A percentile compares a stretch with the other conserved stretches of the same genome.
phyloP scores from a whole-genome alignment of 2,888 invertebrate genomes.

The Halocaridina rubra region DNA sequence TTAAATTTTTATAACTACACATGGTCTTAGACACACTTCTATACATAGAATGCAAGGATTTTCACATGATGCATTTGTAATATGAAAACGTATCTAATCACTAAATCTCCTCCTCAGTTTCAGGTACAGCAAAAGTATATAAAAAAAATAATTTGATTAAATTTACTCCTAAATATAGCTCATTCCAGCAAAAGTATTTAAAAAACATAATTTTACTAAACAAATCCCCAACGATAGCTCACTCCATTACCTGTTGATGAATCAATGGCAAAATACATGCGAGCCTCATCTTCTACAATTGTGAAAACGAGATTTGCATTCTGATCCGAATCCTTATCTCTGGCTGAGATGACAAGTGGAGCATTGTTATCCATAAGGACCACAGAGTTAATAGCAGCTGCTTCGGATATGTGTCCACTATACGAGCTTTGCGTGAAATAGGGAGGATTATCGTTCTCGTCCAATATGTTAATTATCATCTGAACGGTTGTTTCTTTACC shows the following conservation, averaged over 20 bases:
- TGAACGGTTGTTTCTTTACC: slow-evolving; percentile 78
- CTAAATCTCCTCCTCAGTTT: too few relatives aligned
- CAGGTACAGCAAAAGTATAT: too few relatives aligned
- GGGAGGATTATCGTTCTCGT: slow-evolving; percentile 88
- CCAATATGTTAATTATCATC: slow-evolving; percentile 86
- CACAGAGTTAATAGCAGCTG: slow-evolving; percentile 78
- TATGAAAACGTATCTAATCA: too few relatives aligned
- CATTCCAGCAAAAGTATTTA: too few relatives aligned
- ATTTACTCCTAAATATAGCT: too few relatives aligned
- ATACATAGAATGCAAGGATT: too few relatives aligned
- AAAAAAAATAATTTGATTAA: too few relatives aligned
- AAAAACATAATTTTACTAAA: too few relatives aligned
- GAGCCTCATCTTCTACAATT: slow-evolving; percentile 83
- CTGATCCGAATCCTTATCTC: slow-evolving; percentile 86
- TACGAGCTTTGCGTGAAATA: slow-evolving; percentile 77
- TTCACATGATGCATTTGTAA: too few relatives aligned
- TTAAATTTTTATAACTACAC: too few relatives aligned
- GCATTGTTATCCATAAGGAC: slow-evolving; percentile 77
- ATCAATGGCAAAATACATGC: slow-evolving; percentile 85
- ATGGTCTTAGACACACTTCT: too few relatives aligned
- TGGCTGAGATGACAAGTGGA: slow-evolving; percentile 86
- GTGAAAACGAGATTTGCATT: slow-evolving; percentile 87
- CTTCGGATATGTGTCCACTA: slow-evolving; percentile 81
- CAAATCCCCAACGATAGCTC: too few relatives aligned
- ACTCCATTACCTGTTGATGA: slow-evolving; percentile 75